A percentile compares a stretch with the other conserved stretches of the same genome.
phyloP scores from a whole-genome alignment of 2,113 vertebrate species.

The Herpetotheres cachinnans region DNA sequence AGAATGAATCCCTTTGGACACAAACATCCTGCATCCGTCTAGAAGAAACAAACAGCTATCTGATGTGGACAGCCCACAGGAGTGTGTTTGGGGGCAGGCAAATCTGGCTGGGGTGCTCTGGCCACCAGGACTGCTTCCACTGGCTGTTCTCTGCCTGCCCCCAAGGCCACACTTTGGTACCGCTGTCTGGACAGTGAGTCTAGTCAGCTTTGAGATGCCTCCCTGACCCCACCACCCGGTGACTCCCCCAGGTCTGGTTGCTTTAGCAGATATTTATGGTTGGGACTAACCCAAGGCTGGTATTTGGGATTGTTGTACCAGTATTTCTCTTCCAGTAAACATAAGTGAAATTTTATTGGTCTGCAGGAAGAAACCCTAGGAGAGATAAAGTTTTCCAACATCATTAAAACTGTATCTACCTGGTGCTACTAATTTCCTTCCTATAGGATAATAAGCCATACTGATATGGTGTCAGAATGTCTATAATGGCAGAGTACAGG shows the following conservation, averaged over 20 bases:
- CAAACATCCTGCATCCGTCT: neutral
- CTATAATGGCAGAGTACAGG: neutral
- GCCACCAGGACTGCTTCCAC: neutral
- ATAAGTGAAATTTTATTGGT: neutral
- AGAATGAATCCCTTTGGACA: neutral
- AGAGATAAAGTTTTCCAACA: neutral
- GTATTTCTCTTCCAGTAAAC: neutral
- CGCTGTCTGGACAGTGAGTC: neutral
- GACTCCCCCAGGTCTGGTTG: neutral
- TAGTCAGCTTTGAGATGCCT: neutral
- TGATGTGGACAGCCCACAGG: neutral
- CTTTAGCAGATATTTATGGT: neutral
- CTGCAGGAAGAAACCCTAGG: neutral
- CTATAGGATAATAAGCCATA: neutral
- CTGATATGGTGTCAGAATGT: neutral
- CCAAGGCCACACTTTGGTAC: neutral
- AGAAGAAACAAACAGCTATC: neutral
- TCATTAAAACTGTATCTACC: neutral
- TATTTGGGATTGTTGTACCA: neutral
- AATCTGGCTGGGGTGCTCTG: neutral
- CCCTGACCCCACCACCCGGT: neutral
- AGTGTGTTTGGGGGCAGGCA: neutral
- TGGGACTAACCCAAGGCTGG: neutral
- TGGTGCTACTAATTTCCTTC: neutral
- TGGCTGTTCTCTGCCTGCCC: neutral